Evolutionary conservation across 2,888 invertebrate genomes (phyloP).

Genomic region (Eumerus sabulonum): DNA sequence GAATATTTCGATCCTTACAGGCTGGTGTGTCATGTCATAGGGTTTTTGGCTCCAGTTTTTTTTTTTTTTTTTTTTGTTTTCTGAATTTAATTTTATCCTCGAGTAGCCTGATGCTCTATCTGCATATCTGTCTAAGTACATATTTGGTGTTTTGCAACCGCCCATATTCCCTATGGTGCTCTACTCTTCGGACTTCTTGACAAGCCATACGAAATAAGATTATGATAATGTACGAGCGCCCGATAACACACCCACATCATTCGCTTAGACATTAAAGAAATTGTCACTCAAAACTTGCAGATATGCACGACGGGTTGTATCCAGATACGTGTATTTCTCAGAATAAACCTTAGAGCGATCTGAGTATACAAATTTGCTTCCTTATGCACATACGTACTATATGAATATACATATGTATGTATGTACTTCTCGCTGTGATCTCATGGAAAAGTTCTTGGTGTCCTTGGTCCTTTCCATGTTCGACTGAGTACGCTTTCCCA

Average conservation of each 20-base stretch:
- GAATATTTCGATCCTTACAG: constrained; percentile 18
- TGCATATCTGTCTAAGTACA: constrained; percentile 7
- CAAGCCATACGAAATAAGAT: constrained; percentile 62
- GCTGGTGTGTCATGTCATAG: constrained; percentile 5
- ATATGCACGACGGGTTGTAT: constrained; percentile 24
- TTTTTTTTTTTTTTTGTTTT: constrained; percentile 29
- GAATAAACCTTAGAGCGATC: constrained; percentile 50
- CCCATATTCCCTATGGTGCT: background rate
- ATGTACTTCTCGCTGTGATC: no score
- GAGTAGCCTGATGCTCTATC: constrained; percentile 28
- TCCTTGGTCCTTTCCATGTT: no score
- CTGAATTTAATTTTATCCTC: constrained; percentile 60
- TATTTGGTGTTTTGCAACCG: no score
- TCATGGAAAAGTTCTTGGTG: no score
- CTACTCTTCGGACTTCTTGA: constrained; percentile 38
- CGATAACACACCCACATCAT: constrained; percentile 61
- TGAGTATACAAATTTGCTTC: constrained; percentile 52
- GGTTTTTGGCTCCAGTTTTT: constrained; percentile 56
- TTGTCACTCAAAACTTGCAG: constrained; percentile 4
- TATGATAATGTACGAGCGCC: constrained; percentile 51
- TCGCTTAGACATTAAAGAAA: constrained; percentile 9
- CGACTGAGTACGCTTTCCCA: constrained; percentile 20
- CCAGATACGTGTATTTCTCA: constrained; percentile 26
- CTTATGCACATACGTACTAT: no score
- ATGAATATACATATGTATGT: no score